These are phyloP conservation scores for Dinoponera quadriceps DNA, from an alignment of 1,140 invertebrate genomes.

Conservation along the genomic window DNA sequence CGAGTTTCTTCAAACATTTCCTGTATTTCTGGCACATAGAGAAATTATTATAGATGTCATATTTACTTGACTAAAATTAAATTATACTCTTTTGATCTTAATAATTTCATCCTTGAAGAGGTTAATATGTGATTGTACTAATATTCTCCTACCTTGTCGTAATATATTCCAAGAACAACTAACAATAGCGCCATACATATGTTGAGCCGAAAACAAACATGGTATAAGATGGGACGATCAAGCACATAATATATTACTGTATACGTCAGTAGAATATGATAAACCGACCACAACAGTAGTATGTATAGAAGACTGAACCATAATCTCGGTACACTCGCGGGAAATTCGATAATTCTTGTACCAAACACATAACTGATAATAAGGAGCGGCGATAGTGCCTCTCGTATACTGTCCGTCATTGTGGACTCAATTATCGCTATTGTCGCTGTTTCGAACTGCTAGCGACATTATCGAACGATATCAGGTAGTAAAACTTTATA, in stretches of 20 bases:
- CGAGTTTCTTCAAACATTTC: neutral
- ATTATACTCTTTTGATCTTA: no score
- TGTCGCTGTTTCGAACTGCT: neutral
- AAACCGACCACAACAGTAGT: neutral
- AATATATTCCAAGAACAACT: neutral
- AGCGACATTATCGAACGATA: no score
- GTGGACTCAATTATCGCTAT: neutral
- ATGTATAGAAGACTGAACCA: slow-evolving; percentile 8
- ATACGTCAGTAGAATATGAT: neutral
- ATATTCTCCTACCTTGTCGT: slow-evolving; percentile 1
- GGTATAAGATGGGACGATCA: neutral
- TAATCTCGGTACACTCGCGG: neutral
- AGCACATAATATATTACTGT: neutral
- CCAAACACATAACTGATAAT: neutral
- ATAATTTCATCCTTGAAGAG: no score
- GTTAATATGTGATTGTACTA: neutral
- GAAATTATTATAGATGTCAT: no score
- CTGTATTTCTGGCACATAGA: no score
- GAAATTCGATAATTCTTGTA: neutral
- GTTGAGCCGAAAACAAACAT: neutral
- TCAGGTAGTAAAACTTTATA: no score
- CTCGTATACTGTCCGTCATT: neutral
- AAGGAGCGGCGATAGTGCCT: neutral
- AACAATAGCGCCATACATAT: neutral
- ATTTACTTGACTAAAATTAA: no score